These are phyloP conservation scores for Harpalus rufipes DNA, from an alignment of 2,888 invertebrate genomes.

Conservation along the genomic window DNA sequence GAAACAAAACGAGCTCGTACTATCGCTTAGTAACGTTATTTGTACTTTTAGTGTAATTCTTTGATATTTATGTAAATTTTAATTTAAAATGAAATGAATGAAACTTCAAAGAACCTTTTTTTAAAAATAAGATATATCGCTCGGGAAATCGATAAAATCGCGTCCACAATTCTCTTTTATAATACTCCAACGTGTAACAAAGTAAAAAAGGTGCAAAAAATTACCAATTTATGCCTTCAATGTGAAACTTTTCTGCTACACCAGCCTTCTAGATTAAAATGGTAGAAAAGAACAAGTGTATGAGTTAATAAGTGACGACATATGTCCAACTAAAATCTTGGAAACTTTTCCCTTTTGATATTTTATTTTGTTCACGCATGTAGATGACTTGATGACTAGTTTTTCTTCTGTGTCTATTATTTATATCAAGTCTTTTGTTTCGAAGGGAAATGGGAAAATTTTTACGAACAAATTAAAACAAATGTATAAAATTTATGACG, in stretches of 20 bases:
- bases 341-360: background rate
- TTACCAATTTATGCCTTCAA: slow-evolving; percentile 6
- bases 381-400: too few relatives aligned
- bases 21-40: too few relatives aligned
- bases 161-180: background rate
- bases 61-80: background rate
- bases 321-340: background rate
- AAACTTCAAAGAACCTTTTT: background rate
- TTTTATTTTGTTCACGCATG: slow-evolving; percentile 2
- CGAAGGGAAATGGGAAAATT: background rate
- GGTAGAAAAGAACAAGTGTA: slow-evolving; percentile 18
- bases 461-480: background rate
- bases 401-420: background rate
- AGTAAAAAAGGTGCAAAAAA: slow-evolving; percentile 3
- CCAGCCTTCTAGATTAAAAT: slow-evolving; percentile 1
- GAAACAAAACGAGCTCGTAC: too few relatives aligned
- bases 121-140: background rate
- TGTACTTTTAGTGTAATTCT: background rate
- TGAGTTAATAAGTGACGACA: background rate
- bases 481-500: background rate
- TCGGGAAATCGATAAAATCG: background rate
- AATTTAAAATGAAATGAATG: background rate
- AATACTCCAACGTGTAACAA: background rate
- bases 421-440: background rate
- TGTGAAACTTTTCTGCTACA: background rate